Percentiles rank a stretch among this genome's conserved stretches.
Evolutionary conservation across 2,113 vertebrate species (phyloP).

Genomic region (Aegithalos caudatus): DNA sequence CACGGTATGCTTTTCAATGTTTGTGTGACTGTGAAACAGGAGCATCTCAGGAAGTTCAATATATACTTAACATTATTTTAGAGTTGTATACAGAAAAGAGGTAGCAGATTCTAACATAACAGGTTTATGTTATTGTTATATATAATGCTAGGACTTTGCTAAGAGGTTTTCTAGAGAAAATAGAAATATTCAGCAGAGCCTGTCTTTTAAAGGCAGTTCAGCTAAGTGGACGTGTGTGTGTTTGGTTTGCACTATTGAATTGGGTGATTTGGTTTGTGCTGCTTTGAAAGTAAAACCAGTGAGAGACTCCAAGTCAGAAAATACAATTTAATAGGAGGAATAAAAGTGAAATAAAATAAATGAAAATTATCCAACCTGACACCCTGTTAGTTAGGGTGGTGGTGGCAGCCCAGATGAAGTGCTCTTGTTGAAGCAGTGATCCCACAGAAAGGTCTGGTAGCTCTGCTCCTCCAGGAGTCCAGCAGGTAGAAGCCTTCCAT

Average conservation of each 20-base stretch:
- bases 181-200: neutral
- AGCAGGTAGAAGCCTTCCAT: no score
- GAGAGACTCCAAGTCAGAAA: no score
- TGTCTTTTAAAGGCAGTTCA: neutral
- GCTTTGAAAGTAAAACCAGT: no score
- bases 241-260: neutral
- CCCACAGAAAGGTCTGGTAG: no score
- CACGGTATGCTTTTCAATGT: neutral
- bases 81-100: neutral
- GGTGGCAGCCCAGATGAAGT: no score
- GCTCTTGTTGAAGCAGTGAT: no score
- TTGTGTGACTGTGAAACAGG: neutral
- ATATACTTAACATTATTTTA: neutral
- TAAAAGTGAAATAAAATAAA: no score
- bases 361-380: no score
- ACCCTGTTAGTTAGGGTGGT: no score
- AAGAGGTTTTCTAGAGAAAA: neutral
- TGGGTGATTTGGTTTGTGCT: neutral
- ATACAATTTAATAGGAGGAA: no score
- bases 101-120: neutral
- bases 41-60: neutral
- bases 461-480: no score
- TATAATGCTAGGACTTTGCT: neutral
- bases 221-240: neutral
- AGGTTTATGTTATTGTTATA: neutral